Evolutionary conservation across 2,888 invertebrate genomes (phyloP), one percentile per base, ranked within the genome.

Genomic region (Hermaeophaga mercurialis): DNA sequence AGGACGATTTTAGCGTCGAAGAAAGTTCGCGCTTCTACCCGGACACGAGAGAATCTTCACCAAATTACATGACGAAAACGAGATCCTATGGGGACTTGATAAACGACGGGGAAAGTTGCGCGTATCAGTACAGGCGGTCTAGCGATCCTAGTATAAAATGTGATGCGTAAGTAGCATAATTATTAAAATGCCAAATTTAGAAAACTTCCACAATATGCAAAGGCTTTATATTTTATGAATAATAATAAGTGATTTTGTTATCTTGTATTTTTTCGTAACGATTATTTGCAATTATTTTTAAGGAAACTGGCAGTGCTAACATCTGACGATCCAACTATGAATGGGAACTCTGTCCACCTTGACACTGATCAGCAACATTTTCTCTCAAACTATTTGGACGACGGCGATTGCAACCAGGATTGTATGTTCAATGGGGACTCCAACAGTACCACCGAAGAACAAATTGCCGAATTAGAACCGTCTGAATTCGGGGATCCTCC

Each of bases 61-160:
- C 53, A 12, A 59, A 47, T 11, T 61, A 65, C 59, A 86, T 90
- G 86, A 87, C 86, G 0, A 93, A 93, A 75, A 92, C 93, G 15
- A 82, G 92, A 67, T 94, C 94, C 0, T 93, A 90, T 75, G 93
- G 92, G 62, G 91, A 94, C 77, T 79, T 94, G 54, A 81, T 88
- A 63, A 85, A 82, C 57, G 87, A 86, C 8, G 69, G 67, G 0
- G 63, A 55, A 22, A 59, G 54, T 28, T 61, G 56, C 54, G 84
- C 84, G 18, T 85, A 85, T 73, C 78, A 78, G 44, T 69, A 71
- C 68, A 80, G 94, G 55, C 82, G 94, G 61, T 88, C 88, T 65
- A 94, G 94, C 76, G 94, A 94, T 79, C 93, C 94, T 31, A 93
- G 85, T 77, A 83, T 94, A 71, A 84, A 85, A 26, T 82, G 87